phyloP scores from a whole-genome alignment of 1,140 invertebrate species.

The Monomorium pharaonis region DNA sequence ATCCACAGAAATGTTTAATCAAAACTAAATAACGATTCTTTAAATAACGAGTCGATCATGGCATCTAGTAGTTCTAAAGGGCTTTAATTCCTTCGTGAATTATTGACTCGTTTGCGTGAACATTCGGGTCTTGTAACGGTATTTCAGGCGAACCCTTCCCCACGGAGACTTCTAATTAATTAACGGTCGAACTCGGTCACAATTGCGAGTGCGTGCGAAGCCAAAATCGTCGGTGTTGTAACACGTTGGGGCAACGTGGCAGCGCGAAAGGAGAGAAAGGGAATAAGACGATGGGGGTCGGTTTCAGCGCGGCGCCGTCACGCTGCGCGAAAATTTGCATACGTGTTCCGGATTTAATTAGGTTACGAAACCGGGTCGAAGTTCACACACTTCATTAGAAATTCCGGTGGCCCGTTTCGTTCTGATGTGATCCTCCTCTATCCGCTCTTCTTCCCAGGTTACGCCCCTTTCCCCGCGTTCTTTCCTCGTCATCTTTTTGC shows the following conservation, averaged over 20 bases:
- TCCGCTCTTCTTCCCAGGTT: slow-evolving; percentile 47
- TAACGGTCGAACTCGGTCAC: slow-evolving; percentile 62
- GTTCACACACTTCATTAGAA: slow-evolving; percentile 79
- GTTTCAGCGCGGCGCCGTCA: slow-evolving; percentile 62
- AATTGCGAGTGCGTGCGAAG: slow-evolving; percentile 59
- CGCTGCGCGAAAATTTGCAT: slow-evolving; percentile 77
- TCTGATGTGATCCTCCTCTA: slow-evolving; percentile 58
- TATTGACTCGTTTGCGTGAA: slow-evolving; percentile 25
- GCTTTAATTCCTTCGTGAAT: slow-evolving; percentile 6
- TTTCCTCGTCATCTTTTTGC: neutral
- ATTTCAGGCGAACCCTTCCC: slow-evolving; percentile 25
- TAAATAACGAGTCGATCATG: neutral
- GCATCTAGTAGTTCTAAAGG: neutral
- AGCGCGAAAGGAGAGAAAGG: slow-evolving; percentile 40
- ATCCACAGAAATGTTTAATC: neutral
- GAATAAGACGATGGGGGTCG: slow-evolving; percentile 59
- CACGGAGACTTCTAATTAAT: slow-evolving; percentile 68
- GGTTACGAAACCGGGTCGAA: slow-evolving; percentile 76
- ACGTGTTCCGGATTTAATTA: slow-evolving; percentile 76
- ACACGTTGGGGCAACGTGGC: slow-evolving; percentile 7
- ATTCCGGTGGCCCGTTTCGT: slow-evolving; percentile 69
- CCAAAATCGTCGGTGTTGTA: slow-evolving; percentile 30
- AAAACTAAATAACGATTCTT: slow-evolving; percentile 1
- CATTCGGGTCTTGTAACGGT: slow-evolving; percentile 42
- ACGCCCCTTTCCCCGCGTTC: slow-evolving; percentile 20